A percentile compares a stretch with the other conserved stretches of the same genome.
Evolutionary conservation across 2,888 invertebrate genomes (phyloP).

Genomic region (Ophion costatus): DNA sequence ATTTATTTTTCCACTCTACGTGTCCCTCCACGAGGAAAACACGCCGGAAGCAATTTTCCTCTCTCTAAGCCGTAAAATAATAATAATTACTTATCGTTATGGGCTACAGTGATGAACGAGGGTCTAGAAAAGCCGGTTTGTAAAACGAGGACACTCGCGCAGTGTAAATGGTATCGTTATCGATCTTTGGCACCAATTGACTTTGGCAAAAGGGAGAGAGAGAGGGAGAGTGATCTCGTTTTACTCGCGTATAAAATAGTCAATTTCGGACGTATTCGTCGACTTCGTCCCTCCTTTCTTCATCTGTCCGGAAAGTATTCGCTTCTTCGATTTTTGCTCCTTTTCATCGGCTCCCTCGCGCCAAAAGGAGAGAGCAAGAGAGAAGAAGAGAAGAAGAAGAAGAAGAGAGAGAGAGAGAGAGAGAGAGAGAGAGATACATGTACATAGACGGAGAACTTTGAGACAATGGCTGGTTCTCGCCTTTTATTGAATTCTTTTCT

Average conservation of each 20-base stretch:
- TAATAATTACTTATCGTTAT: slow-evolving; percentile 38
- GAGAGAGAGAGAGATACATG: neutral
- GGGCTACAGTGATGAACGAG: neutral
- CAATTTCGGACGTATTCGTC: slow-evolving; percentile 42
- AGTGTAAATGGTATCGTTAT: slow-evolving; percentile 45
- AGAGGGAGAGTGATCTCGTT: slow-evolving; percentile 16
- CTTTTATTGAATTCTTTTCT: slow-evolving; percentile 79
- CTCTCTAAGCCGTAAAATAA: neutral
- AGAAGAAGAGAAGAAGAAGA: too few relatives aligned
- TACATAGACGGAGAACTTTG: slow-evolving; percentile 67
- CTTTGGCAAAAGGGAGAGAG: slow-evolving; percentile 1
- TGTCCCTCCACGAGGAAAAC: neutral
- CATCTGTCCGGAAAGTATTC: slow-evolving; percentile 47
- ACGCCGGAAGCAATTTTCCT: neutral
- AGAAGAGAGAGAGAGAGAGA: neutral
- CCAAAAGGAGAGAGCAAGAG: neutral
- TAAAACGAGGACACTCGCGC: neutral
- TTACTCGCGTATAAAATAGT: slow-evolving; percentile 36
- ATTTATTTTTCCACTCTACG: neutral
- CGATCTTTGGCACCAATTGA: slow-evolving; percentile 42
- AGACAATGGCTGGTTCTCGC: slow-evolving; percentile 75
- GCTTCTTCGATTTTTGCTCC: slow-evolving; percentile 18
- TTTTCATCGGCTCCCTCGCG: neutral
- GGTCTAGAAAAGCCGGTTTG: slow-evolving; percentile 22
- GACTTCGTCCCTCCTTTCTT: slow-evolving; percentile 7